Evolutionary conservation across 2,888 invertebrate species (phyloP), one percentile per base, ranked within the genome.

Genomic region (Phengaris alcon): DNA sequence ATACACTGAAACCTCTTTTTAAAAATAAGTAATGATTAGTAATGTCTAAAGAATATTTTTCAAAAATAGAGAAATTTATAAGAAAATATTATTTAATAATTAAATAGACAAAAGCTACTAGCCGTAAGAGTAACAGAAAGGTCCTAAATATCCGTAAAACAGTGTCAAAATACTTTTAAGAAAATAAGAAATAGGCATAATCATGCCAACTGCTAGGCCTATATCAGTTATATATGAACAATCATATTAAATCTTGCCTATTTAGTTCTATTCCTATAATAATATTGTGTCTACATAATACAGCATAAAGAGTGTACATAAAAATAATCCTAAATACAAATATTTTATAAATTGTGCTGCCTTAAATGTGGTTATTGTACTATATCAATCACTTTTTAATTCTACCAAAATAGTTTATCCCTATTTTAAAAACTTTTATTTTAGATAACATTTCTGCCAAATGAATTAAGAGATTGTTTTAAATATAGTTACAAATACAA

Each of bases 321-420:
- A 22, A 70, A 72, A 52, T 72, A 54, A 72, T 72, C 72, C 72
- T 72, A 70, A 51, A 22, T 70, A 52, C 51, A 72, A 72, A 72
- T 54, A 64, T 64, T 59, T 76, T 69, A 78, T 76, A 78, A 77
- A 78, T 79, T 79, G 76, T 78, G 77, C 78, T 75, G 76, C 68
- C 77, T 79, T 79, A 79, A 77, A 68, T 79, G 81, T 79, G 80
- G 77, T 81, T 81, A 81, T 85, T 85, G 84, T 86, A 86, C 85
- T 83, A 82, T 72, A 79, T 82, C 68, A 77, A 76, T 76, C 77
- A 77, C 76, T 64, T 75, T 75, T 73, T 69, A 44, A 13, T 35
- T 68, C 72, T 72, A 72, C 72, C 48, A 69, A 69, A 72, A 72
- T 72, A 72, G 52, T 35, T 54, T 54, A 52, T 22, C 22, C 15